Base-by-base conservation (phyloP, 2,797 vertebrate genomes). In the Mus caroli region DNA sequence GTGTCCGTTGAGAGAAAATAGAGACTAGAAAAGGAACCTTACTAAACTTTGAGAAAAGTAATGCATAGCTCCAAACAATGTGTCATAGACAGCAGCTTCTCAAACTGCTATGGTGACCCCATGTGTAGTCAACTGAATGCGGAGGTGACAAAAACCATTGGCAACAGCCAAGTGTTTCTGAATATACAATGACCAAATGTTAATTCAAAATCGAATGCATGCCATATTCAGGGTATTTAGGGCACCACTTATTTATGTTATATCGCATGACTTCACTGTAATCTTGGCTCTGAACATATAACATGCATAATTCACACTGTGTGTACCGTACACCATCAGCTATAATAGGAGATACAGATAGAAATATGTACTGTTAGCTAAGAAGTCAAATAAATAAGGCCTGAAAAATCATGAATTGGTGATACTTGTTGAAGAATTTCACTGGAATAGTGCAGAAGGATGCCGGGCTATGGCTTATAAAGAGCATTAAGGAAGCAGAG, bases 401-500 rank as follows among this genome's bases (percentile, higher is more conserved):
- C n/a, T 91, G 24, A 95, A 91, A 95, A 95, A 73, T 62, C 34
- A 86, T 56, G 31, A 80, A 22, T 2, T 86, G 40, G 34, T 56
- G 62, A 31, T 93, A 90, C 87, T 91, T 91, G 20, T 90, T 54
- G 34, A 43, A 90, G 40, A 50, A 37, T 88, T 56, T 92, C 54
- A 67, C 76, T 82, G 22, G 17, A 50, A 46, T 92, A 82, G 79
- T 75, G 15, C 52, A 75, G 46, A 80, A 58, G 34, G 58, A 95
- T 69, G 9, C 31, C 13, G 54, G 73, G 54, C 31, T 82, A 6
- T 17, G 12, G 4, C 37, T 20, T 6, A 58, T 60, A 88, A 85
- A 96, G 9, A 76, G 43, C 31, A 77, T 62, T 86, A 73, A 92
- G 40, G 56, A 96, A 90, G 28, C 84, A 77, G 58, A 92, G 52